Evolutionary conservation across 2,113 vertebrate genomes (phyloP), one percentile per base, ranked within the genome.

Genomic region (Arizona elegans): DNA sequence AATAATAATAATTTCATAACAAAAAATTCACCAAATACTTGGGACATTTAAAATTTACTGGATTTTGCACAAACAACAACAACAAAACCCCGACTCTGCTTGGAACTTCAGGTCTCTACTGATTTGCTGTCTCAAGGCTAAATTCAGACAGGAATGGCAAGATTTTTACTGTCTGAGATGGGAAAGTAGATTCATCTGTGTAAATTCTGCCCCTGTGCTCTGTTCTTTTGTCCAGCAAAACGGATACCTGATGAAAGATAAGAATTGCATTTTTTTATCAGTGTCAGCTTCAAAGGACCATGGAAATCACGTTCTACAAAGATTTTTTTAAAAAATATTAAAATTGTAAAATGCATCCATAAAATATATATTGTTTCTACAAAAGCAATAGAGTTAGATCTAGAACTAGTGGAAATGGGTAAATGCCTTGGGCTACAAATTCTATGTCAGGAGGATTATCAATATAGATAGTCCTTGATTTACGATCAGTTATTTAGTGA

Each of bases 231-330:
- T 96, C 93, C 94, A 91, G 92, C 43, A 54, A 91, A 93, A 96
- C 95, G 96, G 94, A 93, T 94, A 93, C 91, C 53, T 53, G 93
- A 92, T 92, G 85, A 10, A 70, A 93, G 92, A 92, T 96, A 96
- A 96, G 7, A 2, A 91, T 50, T 75, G 87, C 21, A 9, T 92
- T 95, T 92, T 92, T 86, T 94, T 86, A 93, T 94, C 91, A 86
- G 90, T 75, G 33, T 90, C 91, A 93, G 94, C 96, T 94, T 96
- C 97, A 95, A 95, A 96, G 95, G 81, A 93, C 17, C 0, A 29
- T 23, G 21, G 93, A 95, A 93, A 89, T 43, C 89, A 90, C 58
- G 94, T 58, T 91, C 56, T 58, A 93, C 88, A 87, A 92, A 96
- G 81, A 85, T 0, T 1, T 54, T 92, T 96, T 90, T 86, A 95